Evolutionary conservation across 2,888 invertebrate genomes (phyloP).

Genomic region (Lasius fuliginosus): DNA sequence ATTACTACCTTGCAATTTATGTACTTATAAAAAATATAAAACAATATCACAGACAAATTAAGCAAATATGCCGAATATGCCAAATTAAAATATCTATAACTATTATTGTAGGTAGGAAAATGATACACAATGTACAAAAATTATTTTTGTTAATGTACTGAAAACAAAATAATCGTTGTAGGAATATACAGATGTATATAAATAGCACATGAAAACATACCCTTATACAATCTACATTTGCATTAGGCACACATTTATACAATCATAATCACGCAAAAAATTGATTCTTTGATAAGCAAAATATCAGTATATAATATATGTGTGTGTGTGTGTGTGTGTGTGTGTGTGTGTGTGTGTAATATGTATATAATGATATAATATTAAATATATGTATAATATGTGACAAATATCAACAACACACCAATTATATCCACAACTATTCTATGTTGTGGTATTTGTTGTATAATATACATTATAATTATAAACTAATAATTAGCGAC

Average conservation of each 20-base stretch:
- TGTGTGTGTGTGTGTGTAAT: too few relatives aligned
- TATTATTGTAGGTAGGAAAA: neutral
- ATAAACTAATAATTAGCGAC: constrained; percentile 1
- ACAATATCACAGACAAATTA: neutral
- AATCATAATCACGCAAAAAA: constrained; percentile 22
- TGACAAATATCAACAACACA: constrained; percentile 27
- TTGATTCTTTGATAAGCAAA: neutral
- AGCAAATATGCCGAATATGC: neutral
- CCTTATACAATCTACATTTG: constrained; percentile 17
- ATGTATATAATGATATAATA: neutral
- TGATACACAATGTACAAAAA: neutral
- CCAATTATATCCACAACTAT: constrained; percentile 7
- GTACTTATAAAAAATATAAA: constrained; percentile 6
- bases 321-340: too few relatives aligned
- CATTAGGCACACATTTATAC: constrained; percentile 10
- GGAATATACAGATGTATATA: neutral
- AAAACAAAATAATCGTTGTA: neutral
- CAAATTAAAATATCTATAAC: neutral
- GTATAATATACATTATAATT: constrained; percentile 11
- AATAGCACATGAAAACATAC: constrained; percentile 1
- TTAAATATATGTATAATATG: neutral
- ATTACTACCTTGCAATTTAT: neutral
- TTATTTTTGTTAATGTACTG: neutral
- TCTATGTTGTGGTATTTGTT: neutral
- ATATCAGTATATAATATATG: constrained; percentile 12